Conservation (phyloP, 2,888 invertebrate species). For the Branchipolynoe longqiensis region DNA sequence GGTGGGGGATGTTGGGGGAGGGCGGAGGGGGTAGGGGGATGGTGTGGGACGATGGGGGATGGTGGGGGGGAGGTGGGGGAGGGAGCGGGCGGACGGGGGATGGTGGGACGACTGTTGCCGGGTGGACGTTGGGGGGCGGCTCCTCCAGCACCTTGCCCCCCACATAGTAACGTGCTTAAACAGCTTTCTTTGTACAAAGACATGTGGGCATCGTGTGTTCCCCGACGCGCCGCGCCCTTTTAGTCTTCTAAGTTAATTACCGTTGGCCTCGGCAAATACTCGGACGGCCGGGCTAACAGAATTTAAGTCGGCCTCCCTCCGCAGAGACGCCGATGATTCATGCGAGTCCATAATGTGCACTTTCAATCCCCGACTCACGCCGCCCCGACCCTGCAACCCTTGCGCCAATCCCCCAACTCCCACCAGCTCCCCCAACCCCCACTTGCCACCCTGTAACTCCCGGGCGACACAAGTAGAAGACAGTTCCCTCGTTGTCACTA, state of each 20-base stretch:
- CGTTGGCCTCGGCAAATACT: conserved; percentile 38
- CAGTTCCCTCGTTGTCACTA: too few relatives aligned
- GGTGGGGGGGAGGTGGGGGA: neutral
- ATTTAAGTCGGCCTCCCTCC: conserved; percentile 48
- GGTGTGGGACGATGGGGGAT: conserved; percentile 11
- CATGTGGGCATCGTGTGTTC: neutral
- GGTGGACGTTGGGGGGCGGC: neutral
- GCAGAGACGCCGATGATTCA: conserved; percentile 51
- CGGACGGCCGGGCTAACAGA: conserved; percentile 39
- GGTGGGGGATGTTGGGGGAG: neutral
- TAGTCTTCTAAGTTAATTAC: conserved; percentile 54
- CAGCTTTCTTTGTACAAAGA: conserved; percentile 43
- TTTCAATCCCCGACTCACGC: conserved; percentile 24
- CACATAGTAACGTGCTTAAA: conserved; percentile 43
- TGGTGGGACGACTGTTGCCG: too few relatives aligned
- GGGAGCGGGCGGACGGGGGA: neutral
- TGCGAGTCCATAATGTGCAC: conserved; percentile 43
- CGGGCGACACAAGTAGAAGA: too few relatives aligned
- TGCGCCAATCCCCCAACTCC: too few relatives aligned
- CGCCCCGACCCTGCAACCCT: conserved; percentile 6
- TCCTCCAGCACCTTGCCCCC: too few relatives aligned
- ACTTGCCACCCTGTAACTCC: too few relatives aligned
- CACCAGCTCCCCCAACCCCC: too few relatives aligned
- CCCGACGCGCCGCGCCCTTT: conserved; percentile 7
- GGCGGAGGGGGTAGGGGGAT: neutral